Evolutionary conservation across 1,140 invertebrate genomes (phyloP).

Genomic region (Neuroterus valhalla): DNA sequence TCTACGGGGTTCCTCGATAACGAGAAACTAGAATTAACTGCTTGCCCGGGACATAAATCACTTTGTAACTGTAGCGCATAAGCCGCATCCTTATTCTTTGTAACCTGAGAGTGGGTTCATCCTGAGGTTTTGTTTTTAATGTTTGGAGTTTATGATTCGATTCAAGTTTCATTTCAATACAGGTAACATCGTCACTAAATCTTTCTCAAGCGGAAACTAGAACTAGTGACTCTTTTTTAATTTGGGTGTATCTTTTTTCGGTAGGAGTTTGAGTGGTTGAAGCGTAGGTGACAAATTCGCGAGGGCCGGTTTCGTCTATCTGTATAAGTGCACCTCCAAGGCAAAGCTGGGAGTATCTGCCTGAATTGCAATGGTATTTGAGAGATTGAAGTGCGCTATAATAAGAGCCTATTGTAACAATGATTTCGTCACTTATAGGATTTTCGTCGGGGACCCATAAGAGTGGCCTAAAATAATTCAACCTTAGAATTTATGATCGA

Average conservation of each 20-base stretch:
- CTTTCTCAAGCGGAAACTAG: slow-evolving; percentile 53
- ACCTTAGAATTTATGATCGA: too few species aligned
- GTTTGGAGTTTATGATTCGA: slow-evolving; percentile 64
- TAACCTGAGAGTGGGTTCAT: slow-evolving; percentile 60
- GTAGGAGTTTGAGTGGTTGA: slow-evolving; percentile 54
- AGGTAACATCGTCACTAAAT: slow-evolving; percentile 62
- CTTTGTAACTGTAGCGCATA: slow-evolving; percentile 35
- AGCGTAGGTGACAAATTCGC: slow-evolving; percentile 47
- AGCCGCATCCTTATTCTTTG: slow-evolving; percentile 62
- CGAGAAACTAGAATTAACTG: slow-evolving; percentile 59
- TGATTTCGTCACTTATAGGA: too few species aligned
- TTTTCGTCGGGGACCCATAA: slow-evolving; percentile 38
- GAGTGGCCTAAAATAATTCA: too few species aligned
- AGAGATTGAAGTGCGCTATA: slow-evolving; percentile 40
- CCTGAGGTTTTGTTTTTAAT: slow-evolving; percentile 53
- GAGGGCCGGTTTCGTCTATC: background rate
- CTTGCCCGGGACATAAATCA: slow-evolving; percentile 57
- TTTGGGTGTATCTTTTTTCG: slow-evolving; percentile 56
- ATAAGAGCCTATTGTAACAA: slow-evolving; percentile 27
- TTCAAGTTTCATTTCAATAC: slow-evolving; percentile 47
- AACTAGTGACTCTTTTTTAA: slow-evolving; percentile 56
- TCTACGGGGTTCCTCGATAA: slow-evolving; percentile 50
- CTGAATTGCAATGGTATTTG: slow-evolving; percentile 43
- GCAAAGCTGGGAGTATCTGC: slow-evolving; percentile 49
- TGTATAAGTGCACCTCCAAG: slow-evolving; percentile 35